Base-by-base conservation (phyloP, 2,797 vertebrate genomes). In the Phoeniculus purpureus region DNA sequence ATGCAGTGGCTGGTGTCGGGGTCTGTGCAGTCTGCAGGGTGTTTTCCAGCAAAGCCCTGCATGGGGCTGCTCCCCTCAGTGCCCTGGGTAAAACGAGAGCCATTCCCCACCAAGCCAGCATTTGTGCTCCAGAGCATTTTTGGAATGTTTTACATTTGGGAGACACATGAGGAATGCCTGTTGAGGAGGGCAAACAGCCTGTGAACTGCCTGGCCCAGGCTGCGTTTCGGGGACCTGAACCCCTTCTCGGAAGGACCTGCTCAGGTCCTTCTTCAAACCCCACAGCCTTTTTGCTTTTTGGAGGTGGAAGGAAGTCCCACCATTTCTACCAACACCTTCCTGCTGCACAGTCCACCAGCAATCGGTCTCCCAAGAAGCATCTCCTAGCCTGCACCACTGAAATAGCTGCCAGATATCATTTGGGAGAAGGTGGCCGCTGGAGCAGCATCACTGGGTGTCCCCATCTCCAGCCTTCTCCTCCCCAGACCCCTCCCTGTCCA, bases 331-430 rank as follows among this genome's bases (percentile, higher is more conserved):
- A 16, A 3, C 52, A 17, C 58, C 50, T n/a, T 52, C 50, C 23
- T 4, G 1, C 70, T 11, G 0, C 23, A 0, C 4, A 4, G 27
- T 48, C 48, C 29, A 4, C 0, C 18, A 0, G 22, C 52, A 45
- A 21, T 11, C 4, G 0, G 1, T 1, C 3, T 50, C 40, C 48
- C 52, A 1, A 2, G 1, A 27, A 17, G 54, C 82, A 52, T 56
- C 76, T 66, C 81, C 77, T 25, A 47, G 6, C 5, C 29, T 23
- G 45, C 31, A 6, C 43, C 26, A 0, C 71, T 12, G 47, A 26
- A n/a, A 16, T 6, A 0, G 27, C 68, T 25, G 23, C 43, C 50
- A 4, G 5, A 11, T 6, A 0, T 22, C 9, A 0, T 23, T 0
- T 7, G 70, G 77, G 84, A 83, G 66, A 15, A 66, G 52, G 59